These are phyloP conservation scores for Oreocharis arfaki DNA, from an alignment of 2,113 vertebrate species.

Conservation along the genomic window DNA sequence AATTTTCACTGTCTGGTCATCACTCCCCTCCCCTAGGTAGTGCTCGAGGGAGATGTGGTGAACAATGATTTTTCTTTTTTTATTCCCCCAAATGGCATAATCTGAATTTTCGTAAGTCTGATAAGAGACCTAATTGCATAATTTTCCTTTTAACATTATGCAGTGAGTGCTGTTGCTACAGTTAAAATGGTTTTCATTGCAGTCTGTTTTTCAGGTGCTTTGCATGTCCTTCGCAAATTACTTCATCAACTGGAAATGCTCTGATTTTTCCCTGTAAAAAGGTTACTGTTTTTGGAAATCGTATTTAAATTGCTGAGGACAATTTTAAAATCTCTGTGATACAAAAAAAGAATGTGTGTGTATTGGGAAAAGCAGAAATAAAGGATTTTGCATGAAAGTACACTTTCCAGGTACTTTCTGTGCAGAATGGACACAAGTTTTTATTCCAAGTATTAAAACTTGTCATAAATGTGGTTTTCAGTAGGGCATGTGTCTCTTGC, in stretches of 20 bases:
- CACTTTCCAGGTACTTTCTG: slow-evolving; percentile 45
- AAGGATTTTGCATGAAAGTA: slow-evolving; percentile 26
- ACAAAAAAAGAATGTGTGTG: background rate
- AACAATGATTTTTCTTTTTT: slow-evolving; percentile 6
- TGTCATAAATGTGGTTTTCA: slow-evolving; percentile 55
- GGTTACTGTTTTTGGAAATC: background rate
- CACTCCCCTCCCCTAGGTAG: slow-evolving; percentile 43
- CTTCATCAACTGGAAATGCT: background rate
- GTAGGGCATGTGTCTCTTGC: slow-evolving; percentile 42
- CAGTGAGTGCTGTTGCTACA: slow-evolving; percentile 26
- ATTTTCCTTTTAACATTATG: slow-evolving; percentile 24
- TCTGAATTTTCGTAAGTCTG: slow-evolving; percentile 35
- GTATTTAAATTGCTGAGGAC: slow-evolving; percentile 43
- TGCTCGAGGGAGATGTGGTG: background rate
- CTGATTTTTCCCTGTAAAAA: slow-evolving; percentile 1
- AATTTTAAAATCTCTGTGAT: slow-evolving; percentile 35
- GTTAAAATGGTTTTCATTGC: slow-evolving; percentile 20
- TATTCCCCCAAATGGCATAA: background rate
- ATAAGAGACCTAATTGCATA: slow-evolving; percentile 56
- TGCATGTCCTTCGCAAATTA: background rate
- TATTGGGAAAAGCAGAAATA: background rate
- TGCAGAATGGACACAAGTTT: slow-evolving; percentile 57
- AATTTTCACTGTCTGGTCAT: slow-evolving; percentile 57
- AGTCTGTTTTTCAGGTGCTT: slow-evolving; percentile 37
- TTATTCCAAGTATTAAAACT: slow-evolving; percentile 66